These are phyloP conservation scores for Pardosa pseudoannulata DNA, from an alignment of 2,888 invertebrate genomes.

Conservation along the genomic window DNA sequence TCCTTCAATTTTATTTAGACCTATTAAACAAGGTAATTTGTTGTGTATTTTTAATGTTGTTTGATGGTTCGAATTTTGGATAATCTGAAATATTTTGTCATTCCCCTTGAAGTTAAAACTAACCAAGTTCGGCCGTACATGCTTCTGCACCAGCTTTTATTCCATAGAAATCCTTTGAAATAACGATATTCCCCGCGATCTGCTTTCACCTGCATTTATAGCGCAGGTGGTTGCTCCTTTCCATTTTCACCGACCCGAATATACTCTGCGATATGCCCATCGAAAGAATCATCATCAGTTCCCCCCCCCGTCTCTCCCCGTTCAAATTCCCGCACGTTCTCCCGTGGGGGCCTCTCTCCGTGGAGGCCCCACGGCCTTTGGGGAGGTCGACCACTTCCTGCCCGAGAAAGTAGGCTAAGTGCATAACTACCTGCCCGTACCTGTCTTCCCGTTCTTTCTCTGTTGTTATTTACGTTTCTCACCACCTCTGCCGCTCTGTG, in stretches of 20 bases:
- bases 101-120: too few species aligned
- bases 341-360: neutral
- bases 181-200: neutral
- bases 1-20: too few species aligned
- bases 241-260: neutral
- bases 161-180: too few species aligned
- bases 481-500: too few species aligned
- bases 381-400: conserved; percentile 20
- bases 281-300: neutral
- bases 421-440: neutral
- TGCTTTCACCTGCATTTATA: neutral
- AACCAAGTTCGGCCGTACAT: too few species aligned
- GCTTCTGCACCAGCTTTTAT: too few species aligned
- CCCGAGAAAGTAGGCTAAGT: conserved; percentile 17
- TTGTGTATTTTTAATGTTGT: too few species aligned
- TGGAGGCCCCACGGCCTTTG: conserved; percentile 28
- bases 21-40: too few species aligned
- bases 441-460: too few species aligned
- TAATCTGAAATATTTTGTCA: too few species aligned
- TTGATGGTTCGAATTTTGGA: too few species aligned
- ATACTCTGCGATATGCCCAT: neutral
- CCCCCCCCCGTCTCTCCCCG: neutral
- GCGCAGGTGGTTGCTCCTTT: neutral
- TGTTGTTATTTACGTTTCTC: too few species aligned
- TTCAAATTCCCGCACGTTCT: neutral